Evolutionary conservation across 2,113 vertebrate species (phyloP).

Genomic region (Chaenocephalus aceratus): DNA sequence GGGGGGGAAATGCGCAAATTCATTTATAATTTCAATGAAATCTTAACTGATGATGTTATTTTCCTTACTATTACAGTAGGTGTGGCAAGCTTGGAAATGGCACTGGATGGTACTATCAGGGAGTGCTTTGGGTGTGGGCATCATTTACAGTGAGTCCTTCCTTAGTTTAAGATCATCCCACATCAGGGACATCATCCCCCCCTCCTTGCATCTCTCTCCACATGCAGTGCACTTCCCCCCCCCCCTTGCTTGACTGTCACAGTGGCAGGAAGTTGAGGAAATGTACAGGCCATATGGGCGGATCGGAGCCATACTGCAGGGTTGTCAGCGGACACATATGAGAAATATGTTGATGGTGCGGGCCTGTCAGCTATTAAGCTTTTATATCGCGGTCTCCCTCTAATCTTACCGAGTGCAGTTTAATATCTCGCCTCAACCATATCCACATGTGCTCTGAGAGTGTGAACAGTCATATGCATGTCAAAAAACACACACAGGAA

Average conservation of each 20-base stretch:
- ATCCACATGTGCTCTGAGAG: not conserved
- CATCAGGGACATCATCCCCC: constrained; percentile 6
- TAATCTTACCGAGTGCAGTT: constrained; percentile 33
- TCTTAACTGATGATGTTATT: no score
- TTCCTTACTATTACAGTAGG: no score
- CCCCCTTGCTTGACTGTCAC: constrained; percentile 7
- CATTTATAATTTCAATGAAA: no score
- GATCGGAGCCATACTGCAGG: constrained; percentile 45
- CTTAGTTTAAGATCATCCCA: not conserved
- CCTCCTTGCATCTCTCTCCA: constrained; percentile 11
- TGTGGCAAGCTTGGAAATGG: no score
- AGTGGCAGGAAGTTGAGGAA: constrained; percentile 39
- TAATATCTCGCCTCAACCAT: constrained; percentile 20
- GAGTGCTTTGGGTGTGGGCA: not conserved
- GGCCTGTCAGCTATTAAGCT: constrained; percentile 48
- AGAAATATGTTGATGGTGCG: constrained; percentile 61
- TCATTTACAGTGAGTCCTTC: not conserved
- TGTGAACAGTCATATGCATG: not conserved
- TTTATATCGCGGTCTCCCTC: constrained; percentile 25
- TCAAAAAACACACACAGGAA: not conserved
- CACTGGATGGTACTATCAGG: no score
- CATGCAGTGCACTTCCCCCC: not conserved
- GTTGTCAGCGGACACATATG: constrained; percentile 44
- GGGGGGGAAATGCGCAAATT: no score
- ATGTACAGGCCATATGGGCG: constrained; percentile 37